Base-by-base conservation (phyloP, 1,140 invertebrate genomes). In the Tetramorium alpestre region DNA sequence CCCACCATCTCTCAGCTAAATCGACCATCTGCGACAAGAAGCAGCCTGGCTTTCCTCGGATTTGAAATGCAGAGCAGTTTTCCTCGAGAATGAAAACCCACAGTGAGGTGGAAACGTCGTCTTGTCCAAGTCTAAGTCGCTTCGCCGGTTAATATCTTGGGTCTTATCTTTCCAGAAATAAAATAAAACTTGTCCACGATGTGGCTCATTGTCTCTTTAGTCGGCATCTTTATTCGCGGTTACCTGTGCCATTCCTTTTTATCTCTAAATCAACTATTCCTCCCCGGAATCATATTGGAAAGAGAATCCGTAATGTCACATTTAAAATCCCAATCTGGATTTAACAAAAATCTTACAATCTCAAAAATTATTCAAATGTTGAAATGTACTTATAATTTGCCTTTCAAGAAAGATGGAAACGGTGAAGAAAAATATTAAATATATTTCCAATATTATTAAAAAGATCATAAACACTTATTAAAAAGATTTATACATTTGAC, bases 1-100 rank as follows among this genome's bases (percentile, higher is more conserved):
- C 44, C 22, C 22, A 33, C 41, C 62, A 44, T 89, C 85, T 62
- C 44, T 69, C 85, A 72, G 67, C 58, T 69, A 85, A 64, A 90
- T 90, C 89, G 89, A 85, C 89, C 88, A 86, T 90, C 88, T 89
- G 88, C 86, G 73, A 87, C 88, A 85, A 89, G 80, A 90, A 89
- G 88, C 78, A 89, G 70, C 58, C 85, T 86, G 78, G 85, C 85
- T 89, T 90, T 87, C 89, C 85, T 65, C 85, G 81, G 86, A 90
- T 90, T 90, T 90, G 89, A 90, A 90, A 90, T 90, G 89, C 89
- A 90, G 89, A 90, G 54, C 70, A 90, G 89, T 85, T 86, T 69
- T 51, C 77, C 77, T 69, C 77, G 78, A 77, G 85, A 87, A 85
- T 86, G 87, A 88, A 82, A 89, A 89, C 49, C 89, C 65, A 33